These are phyloP conservation scores for Drosophila sp. DNA, from an alignment of 1,140 invertebrate species.

Conservation along the genomic window DNA sequence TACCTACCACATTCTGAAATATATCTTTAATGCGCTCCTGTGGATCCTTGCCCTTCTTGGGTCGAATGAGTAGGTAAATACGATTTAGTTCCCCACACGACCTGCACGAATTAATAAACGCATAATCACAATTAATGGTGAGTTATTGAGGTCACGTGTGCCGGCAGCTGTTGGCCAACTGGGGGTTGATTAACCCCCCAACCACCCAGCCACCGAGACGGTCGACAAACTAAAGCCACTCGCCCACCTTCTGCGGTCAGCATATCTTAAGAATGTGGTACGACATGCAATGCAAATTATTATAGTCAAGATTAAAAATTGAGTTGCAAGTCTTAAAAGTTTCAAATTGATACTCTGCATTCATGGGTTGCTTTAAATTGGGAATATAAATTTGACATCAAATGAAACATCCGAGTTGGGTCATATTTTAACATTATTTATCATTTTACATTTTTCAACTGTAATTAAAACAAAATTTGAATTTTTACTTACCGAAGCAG, in stretches of 20 bases:
- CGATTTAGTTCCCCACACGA: slow-evolving; percentile 87
- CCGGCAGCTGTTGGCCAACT: slow-evolving; percentile 31
- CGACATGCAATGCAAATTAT: neutral
- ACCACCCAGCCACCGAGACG: neutral
- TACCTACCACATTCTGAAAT: slow-evolving; percentile 87
- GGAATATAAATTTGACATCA: too few relatives aligned
- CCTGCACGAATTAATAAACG: slow-evolving; percentile 76
- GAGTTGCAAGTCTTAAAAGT: neutral
- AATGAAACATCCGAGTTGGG: too few relatives aligned
- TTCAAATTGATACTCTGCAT: neutral
- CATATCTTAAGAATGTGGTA: neutral
- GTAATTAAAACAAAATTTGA: too few relatives aligned
- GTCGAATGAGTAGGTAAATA: slow-evolving; percentile 91
- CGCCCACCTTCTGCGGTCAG: slow-evolving; percentile 14
- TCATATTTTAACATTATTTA: too few relatives aligned
- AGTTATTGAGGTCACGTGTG: slow-evolving; percentile 67
- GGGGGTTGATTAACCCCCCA: neutral
- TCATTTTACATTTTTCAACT: too few relatives aligned
- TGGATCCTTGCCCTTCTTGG: slow-evolving; percentile 91
- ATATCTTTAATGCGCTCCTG: slow-evolving; percentile 89
- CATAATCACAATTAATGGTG: slow-evolving; percentile 60
- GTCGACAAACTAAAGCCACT: neutral
- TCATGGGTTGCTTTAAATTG: too few relatives aligned
- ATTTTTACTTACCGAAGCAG: slow-evolving; percentile 86
- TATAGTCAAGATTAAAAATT: neutral